phyloP scores from a whole-genome alignment of 2,113 vertebrate species.

The Bostrychus sinensis region DNA sequence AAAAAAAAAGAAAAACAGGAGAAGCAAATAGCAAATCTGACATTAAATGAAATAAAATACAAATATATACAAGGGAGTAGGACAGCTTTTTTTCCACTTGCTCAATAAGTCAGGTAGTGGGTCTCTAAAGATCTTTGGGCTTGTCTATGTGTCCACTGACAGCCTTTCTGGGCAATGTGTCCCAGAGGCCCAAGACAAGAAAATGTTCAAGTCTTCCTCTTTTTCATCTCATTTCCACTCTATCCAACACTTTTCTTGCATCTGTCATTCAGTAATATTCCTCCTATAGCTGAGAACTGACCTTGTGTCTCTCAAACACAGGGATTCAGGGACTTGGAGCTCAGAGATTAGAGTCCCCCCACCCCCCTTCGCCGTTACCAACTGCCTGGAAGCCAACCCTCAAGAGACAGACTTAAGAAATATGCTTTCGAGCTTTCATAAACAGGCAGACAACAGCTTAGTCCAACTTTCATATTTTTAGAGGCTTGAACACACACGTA shows the following conservation, averaged over 20 bases:
- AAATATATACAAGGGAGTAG: no score
- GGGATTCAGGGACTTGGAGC: conserved; percentile 56
- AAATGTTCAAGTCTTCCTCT: conserved; percentile 26
- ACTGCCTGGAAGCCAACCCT: conserved; percentile 32
- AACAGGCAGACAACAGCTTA: conserved; percentile 30
- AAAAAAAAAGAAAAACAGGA: no score
- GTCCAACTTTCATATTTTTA: conserved; percentile 17
- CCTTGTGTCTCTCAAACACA: conserved; percentile 54
- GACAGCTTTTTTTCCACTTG: not conserved
- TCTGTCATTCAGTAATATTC: conserved; percentile 34
- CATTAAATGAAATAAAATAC: no score
- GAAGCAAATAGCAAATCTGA: no score
- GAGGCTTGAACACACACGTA: conserved; percentile 25
- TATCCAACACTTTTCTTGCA: conserved; percentile 27
- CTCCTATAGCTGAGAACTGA: conserved; percentile 45
- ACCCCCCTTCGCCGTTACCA: conserved; percentile 12
- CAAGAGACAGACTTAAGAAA: conserved; percentile 38
- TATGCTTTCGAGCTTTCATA: conserved; percentile 16
- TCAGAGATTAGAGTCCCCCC: conserved; percentile 39
- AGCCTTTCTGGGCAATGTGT: conserved; percentile 58
- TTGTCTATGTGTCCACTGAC: conserved; percentile 31
- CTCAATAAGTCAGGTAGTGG: not conserved
- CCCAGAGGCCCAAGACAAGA: conserved; percentile 48
- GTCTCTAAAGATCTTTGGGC: no score
- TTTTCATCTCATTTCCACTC: conserved; percentile 10